A percentile compares a stretch with the other conserved stretches of the same genome.
Evolutionary conservation across 2,888 invertebrate species (phyloP).

Genomic region (Falcaria lacertinaria): DNA sequence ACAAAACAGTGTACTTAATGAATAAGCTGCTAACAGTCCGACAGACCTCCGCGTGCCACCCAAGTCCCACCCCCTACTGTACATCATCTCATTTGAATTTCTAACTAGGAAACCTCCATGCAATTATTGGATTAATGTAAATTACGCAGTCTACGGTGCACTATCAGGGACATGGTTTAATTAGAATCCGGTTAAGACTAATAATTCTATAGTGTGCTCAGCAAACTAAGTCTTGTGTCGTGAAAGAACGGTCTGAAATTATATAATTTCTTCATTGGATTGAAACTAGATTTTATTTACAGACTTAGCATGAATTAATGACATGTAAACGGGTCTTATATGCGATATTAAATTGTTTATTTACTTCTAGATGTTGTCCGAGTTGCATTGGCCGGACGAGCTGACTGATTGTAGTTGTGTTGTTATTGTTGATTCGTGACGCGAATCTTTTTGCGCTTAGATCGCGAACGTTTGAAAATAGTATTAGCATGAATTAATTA

Average conservation of each 20-base stretch:
- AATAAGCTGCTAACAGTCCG: neutral
- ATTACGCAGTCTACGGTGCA: constrained; percentile 88
- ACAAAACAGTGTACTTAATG: neutral
- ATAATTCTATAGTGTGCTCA: constrained; percentile 60
- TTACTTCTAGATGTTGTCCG: no score
- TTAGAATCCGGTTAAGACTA: constrained; percentile 77
- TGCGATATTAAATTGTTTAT: no score
- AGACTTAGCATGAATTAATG: no score
- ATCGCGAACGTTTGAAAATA: no score
- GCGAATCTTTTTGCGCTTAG: no score
- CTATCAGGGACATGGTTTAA: constrained; percentile 78
- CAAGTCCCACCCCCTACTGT: constrained; percentile 69
- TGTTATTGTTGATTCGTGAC: no score
- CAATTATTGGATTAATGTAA: constrained; percentile 96
- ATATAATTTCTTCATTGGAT: neutral
- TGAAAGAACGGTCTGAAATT: constrained; percentile 25
- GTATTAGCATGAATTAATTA: no score
- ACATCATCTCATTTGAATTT: constrained; percentile 94
- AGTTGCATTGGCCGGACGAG: no score
- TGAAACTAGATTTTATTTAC: no score
- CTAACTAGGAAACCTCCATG: constrained; percentile 95
- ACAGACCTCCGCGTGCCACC: constrained; percentile 33
- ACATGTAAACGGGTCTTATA: no score
- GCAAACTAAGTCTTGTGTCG: constrained; percentile 44
- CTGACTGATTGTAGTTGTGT: no score